A percentile compares a stretch with the other conserved stretches of the same genome.
Evolutionary conservation across 2,113 vertebrate species (phyloP).

Genomic region (Brachyhypopomus gauderio): DNA sequence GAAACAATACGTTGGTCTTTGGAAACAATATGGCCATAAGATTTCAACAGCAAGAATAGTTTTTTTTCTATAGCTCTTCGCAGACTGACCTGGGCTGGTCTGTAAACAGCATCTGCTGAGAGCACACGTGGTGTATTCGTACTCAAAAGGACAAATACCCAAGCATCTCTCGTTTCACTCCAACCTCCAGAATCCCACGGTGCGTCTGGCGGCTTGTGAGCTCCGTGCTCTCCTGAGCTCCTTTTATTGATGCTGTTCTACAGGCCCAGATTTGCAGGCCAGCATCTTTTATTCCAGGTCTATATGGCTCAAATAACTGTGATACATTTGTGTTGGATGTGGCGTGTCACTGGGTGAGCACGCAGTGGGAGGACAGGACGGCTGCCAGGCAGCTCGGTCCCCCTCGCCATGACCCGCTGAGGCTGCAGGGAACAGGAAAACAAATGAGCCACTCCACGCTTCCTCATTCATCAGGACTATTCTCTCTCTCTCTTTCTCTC

Average conservation of each 20-base stretch:
- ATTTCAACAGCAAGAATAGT: conserved; percentile 16
- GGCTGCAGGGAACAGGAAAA: conserved; percentile 43
- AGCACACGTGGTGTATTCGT: conserved; percentile 17
- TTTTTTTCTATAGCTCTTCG: neutral
- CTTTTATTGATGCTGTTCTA: conserved; percentile 30
- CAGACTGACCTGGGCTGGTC: neutral
- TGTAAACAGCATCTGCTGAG: conserved; percentile 1
- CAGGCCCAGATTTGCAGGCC: conserved; percentile 36
- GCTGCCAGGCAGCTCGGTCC: conserved; percentile 31
- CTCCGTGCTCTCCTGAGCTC: conserved; percentile 11
- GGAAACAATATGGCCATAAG: neutral
- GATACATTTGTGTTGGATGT: conserved; percentile 37
- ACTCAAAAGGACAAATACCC: conserved; percentile 39
- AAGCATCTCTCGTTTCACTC: neutral
- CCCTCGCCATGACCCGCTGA: conserved; percentile 38
- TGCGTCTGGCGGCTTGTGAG: conserved; percentile 3
- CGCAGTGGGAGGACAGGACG: conserved; percentile 13
- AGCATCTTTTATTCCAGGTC: conserved; percentile 38
- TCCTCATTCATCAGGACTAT: conserved; percentile 50
- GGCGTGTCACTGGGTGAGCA: conserved; percentile 40
- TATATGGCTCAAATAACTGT: conserved; percentile 36
- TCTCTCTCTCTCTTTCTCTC: conserved; percentile 20
- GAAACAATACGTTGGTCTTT: neutral
- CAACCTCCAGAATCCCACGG: neutral
- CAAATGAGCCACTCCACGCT: conserved; percentile 35